phyloP scores from a whole-genome alignment of 2,888 invertebrate genomes.

The Elegia similella region DNA sequence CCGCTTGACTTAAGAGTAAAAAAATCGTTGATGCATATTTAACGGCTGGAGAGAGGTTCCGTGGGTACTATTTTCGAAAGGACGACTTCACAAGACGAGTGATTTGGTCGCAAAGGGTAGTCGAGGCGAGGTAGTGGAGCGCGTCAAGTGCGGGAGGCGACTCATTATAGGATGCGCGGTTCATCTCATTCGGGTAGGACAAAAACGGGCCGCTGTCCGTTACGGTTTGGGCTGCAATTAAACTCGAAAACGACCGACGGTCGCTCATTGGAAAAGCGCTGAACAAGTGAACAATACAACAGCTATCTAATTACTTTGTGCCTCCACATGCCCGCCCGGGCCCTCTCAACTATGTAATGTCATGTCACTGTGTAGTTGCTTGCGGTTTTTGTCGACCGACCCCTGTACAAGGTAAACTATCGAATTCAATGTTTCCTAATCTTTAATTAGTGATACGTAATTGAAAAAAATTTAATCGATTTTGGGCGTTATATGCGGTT shows the following conservation, averaged over 20 bases:
- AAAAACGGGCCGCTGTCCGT: constrained; percentile 71
- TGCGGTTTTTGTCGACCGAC: constrained; percentile 58
- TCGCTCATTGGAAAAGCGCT: constrained; percentile 69
- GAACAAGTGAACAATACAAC: constrained; percentile 71
- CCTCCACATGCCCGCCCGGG: constrained; percentile 48
- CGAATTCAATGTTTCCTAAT: constrained; percentile 42
- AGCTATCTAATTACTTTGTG: constrained; percentile 73
- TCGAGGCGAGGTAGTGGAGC: constrained; percentile 15
- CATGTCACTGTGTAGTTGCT: constrained; percentile 51
- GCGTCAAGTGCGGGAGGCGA: constrained; percentile 33
- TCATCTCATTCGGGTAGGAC: constrained; percentile 61
- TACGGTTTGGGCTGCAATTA: constrained; percentile 72
- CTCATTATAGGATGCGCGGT: constrained; percentile 69
- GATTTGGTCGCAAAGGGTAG: constrained; percentile 14
- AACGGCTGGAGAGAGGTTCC: constrained; percentile 4
- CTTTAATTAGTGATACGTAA: constrained; percentile 39
- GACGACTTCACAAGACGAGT: too few relatives aligned
- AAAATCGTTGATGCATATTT: background rate
- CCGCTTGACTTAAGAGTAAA: constrained; percentile 12
- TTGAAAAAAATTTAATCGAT: constrained; percentile 26
- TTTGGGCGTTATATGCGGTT: constrained; percentile 11
- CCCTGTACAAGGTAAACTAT: constrained; percentile 42
- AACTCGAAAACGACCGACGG: constrained; percentile 57
- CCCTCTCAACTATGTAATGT: constrained; percentile 53
- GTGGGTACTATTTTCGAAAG: too few relatives aligned